A percentile compares a stretch with the other conserved stretches of the same genome.
phyloP scores from a whole-genome alignment of 2,113 vertebrate genomes.

The Hyla sarda region DNA sequence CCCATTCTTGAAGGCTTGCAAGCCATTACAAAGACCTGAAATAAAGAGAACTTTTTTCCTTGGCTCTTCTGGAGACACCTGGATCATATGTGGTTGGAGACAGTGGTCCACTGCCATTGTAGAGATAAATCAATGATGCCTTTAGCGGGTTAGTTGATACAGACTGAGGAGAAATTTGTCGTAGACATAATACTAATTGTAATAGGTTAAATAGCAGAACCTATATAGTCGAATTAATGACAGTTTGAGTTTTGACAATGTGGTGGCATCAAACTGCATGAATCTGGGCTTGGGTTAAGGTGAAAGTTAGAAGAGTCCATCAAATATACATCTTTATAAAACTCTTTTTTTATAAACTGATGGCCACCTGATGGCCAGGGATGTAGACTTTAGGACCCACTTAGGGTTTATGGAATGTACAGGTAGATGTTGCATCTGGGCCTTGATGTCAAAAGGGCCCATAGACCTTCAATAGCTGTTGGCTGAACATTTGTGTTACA shows the following conservation, averaged over 20 bases:
- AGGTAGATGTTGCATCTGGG: too few species aligned
- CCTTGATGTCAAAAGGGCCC: too few species aligned
- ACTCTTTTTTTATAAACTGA: too few species aligned
- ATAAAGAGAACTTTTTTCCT: conserved; percentile 35
- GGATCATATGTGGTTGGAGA: conserved; percentile 31
- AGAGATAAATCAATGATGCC: not conserved
- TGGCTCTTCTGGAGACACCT: not conserved
- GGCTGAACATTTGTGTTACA: too few species aligned
- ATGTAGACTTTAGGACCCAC: too few species aligned
- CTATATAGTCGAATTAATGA: not conserved
- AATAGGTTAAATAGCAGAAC: not conserved
- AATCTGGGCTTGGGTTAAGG: too few species aligned
- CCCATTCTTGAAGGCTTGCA: conserved; percentile 32
- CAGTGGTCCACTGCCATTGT: not conserved
- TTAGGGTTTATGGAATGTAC: too few species aligned
- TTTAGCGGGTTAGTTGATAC: not conserved
- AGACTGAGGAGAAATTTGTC: not conserved
- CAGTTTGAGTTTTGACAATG: not conserved
- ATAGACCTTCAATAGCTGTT: too few species aligned
- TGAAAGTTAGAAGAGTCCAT: too few species aligned
- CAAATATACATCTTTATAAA: too few species aligned
- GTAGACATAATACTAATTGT: not conserved
- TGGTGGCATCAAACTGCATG: too few species aligned
- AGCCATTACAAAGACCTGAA: conserved; percentile 38
- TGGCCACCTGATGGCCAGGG: too few species aligned